Percentiles rank a stretch among this genome's conserved stretches.
Evolutionary conservation across 2,888 invertebrate genomes (phyloP).

Genomic region (Harpalus rubripes): DNA sequence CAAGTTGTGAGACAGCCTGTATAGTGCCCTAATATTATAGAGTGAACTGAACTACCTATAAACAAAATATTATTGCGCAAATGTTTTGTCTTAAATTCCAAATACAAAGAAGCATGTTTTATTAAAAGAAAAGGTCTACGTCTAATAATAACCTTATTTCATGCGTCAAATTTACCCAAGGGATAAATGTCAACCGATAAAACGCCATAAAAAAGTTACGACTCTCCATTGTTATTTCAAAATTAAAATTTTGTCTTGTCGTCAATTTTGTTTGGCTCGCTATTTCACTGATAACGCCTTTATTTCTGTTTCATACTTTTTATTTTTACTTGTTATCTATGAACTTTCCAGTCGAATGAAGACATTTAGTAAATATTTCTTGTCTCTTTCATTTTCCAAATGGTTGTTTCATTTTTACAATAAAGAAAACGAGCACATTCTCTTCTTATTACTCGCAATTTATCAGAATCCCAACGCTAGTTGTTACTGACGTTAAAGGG

Average conservation of each 20-base stretch:
- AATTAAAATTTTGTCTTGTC: slow-evolving; percentile 34
- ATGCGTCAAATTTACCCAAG: slow-evolving; percentile 5
- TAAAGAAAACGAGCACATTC: not conserved
- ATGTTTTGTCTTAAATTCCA: not conserved
- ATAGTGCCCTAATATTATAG: too few relatives aligned
- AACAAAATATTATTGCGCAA: too few relatives aligned
- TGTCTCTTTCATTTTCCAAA: not conserved
- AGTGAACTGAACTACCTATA: too few relatives aligned
- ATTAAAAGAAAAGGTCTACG: not conserved
- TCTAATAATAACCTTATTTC: not conserved
- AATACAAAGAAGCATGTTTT: not conserved
- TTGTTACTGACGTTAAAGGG: too few relatives aligned
- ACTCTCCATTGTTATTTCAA: slow-evolving; percentile 27
- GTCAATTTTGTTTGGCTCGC: slow-evolving; percentile 12
- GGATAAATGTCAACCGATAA: slow-evolving; percentile 9
- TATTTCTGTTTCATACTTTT: not conserved
- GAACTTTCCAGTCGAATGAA: slow-evolving; percentile 6
- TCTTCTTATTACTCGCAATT: not conserved
- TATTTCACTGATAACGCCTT: slow-evolving; percentile 9
- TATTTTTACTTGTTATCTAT: slow-evolving; percentile 31
- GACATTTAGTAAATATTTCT: slow-evolving; percentile 8
- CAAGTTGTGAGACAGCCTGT: too few relatives aligned
- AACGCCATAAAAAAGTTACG: slow-evolving; percentile 31
- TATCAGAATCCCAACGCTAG: not conserved
- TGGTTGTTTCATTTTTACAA: not conserved